Evolutionary conservation across 2,888 invertebrate genomes (phyloP).

Genomic region (Lissonota sp.): DNA sequence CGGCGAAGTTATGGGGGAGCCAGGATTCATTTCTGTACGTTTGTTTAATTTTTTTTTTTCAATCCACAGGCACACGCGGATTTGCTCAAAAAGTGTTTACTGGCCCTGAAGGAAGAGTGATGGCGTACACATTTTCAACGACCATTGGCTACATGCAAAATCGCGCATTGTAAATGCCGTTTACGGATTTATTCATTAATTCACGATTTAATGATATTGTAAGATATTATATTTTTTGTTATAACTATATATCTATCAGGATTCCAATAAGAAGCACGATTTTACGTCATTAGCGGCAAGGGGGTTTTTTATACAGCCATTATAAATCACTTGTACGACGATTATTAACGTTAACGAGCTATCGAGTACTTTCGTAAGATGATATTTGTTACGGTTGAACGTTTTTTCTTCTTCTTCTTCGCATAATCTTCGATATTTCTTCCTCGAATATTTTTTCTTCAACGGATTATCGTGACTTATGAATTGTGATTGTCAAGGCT

Average conservation of each 20-base stretch:
- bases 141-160: constrained; percentile 54
- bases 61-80: constrained; percentile 80
- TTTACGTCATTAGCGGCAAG: constrained; percentile 53
- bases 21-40: too few relatives aligned
- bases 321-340: constrained; percentile 34
- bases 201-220: constrained; percentile 78
- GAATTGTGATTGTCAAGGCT: constrained; percentile 50
- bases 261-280: constrained; percentile 54
- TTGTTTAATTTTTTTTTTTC: background rate
- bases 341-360: constrained; percentile 39
- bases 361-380: constrained; percentile 62
- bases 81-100: constrained; percentile 82
- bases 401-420: constrained; percentile 49
- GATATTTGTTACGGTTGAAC: constrained; percentile 58
- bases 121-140: constrained; percentile 56
- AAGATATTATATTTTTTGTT: constrained; percentile 82
- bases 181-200: constrained; percentile 77
- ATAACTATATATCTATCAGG: constrained; percentile 73
- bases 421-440: background rate
- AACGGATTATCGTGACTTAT: background rate
- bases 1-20: too few relatives aligned
- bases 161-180: constrained; percentile 68
- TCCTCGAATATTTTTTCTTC: background rate
- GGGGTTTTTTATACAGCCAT: constrained; percentile 56
- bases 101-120: constrained; percentile 81